Evolutionary conservation across 2,888 invertebrate species (phyloP), one percentile per base, ranked within the genome.

Genomic region (Plagodis pulveraria): DNA sequence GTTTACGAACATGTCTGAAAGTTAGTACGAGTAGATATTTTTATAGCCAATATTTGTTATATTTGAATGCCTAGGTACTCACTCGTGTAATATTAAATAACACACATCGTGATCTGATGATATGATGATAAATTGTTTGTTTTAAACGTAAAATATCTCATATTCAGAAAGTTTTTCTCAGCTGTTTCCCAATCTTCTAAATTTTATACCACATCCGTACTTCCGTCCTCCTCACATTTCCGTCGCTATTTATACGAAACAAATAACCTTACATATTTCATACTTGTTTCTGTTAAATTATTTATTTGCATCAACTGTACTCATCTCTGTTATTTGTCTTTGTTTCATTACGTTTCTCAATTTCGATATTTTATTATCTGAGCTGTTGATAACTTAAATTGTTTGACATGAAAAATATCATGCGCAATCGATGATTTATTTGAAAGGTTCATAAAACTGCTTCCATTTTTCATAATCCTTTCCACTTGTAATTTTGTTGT

Each of bases 211-310:
- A 40, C 61, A 76, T 84, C 83, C 68, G 71, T 12, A 6, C 6
- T 33, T 32, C 9, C 6, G 9, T 6, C 1, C 22, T 52, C 57
- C 61, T 6, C 10, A 49, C n/a, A 57, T 72, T 55, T 34, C 35
- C 50, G 66, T 58, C 43, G 43, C 72, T 75, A 71, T 84, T 86
- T 82, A 80, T 78, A 56, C 78, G 69, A 78, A 83, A 89, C 86
- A 87, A 87, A 89, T 87, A 84, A 67, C 80, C 75, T 62, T 76
- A 73, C 74, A 86, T 89, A 82, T 81, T 78, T 89, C 89, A 89
- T 72, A 70, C 77, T 71, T 83, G 83, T 83, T 81, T 77, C 76
- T 76, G 67, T 73, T 68, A 78, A 84, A 85, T 84, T 84, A 86
- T 84, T 83, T 82, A 81, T 83, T 80, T 76, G 72, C 74, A 76